Conservation (phyloP, 1,140 invertebrate genomes). For the Calliopsis andreniformis region DNA sequence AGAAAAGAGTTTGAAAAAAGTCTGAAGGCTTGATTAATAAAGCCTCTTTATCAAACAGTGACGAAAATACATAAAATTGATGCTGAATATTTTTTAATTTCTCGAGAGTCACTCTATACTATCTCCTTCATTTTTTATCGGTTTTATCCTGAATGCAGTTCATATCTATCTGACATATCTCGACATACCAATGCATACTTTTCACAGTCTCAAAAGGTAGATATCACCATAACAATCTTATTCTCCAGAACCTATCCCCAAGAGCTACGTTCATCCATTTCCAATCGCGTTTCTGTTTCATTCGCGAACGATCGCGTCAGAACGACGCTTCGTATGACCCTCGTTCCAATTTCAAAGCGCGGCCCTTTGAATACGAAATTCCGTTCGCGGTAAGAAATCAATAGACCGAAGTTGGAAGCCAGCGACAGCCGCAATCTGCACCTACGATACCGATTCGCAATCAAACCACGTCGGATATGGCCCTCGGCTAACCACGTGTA, state of each 20-base stretch:
- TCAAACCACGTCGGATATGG: conserved; percentile 12
- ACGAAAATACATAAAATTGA: too few relatives aligned
- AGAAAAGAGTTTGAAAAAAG: too few relatives aligned
- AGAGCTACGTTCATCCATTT: background rate
- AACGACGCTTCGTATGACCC: conserved; percentile 25
- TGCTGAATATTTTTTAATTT: too few relatives aligned
- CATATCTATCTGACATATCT: too few relatives aligned
- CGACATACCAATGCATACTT: background rate
- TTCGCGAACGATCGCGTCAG: conserved; percentile 18
- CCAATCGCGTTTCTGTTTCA: conserved; percentile 20
- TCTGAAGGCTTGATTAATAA: too few relatives aligned
- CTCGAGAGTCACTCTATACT: too few relatives aligned
- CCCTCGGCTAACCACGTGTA: conserved; percentile 29
- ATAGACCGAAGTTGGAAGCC: conserved; percentile 41
- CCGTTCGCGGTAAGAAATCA: conserved; percentile 41
- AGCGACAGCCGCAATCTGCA: conserved; percentile 38
- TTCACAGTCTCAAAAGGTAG: too few relatives aligned
- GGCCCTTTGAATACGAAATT: conserved; percentile 43
- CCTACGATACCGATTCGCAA: conserved; percentile 48
- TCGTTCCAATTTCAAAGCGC: conserved; percentile 35
- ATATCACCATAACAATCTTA: too few relatives aligned
- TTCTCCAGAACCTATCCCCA: background rate
- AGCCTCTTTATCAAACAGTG: too few relatives aligned
- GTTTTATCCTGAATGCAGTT: too few relatives aligned
- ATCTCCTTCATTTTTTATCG: too few relatives aligned